A percentile compares a stretch with the other conserved stretches of the same genome.
These are phyloP conservation scores for Drosophila athabasca DNA, from an alignment of 1,140 invertebrate species.

Conservation along the genomic window DNA sequence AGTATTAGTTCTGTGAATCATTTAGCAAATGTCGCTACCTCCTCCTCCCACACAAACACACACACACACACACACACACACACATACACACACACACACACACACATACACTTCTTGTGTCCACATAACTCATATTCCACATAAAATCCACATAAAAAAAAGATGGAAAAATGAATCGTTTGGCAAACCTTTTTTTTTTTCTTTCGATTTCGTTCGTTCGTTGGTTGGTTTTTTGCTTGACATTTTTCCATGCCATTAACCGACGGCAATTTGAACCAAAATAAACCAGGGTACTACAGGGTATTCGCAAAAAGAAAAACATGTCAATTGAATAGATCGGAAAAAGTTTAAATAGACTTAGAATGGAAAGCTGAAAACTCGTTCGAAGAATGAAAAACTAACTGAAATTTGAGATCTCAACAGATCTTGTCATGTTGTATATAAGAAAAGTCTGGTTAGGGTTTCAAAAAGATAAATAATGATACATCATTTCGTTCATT, in stretches of 20 bases:
- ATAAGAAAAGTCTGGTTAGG: no score
- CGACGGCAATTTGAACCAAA: slow-evolving; percentile 53
- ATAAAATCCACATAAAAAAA: neutral
- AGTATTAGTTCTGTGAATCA: slow-evolving; percentile 43
- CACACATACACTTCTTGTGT: neutral
- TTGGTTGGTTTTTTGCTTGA: slow-evolving; percentile 47
- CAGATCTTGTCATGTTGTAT: no score
- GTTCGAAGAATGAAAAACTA: no score
- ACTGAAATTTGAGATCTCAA: no score
- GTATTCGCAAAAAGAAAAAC: no score
- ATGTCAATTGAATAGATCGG: no score
- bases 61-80: slow-evolving; percentile 20
- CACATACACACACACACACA: slow-evolving; percentile 2
- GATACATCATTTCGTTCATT: no score
- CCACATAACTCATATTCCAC: slow-evolving; percentile 39
- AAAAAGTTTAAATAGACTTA: no score
- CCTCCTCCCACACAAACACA: slow-evolving; percentile 25
- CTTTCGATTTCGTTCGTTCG: slow-evolving; percentile 1
- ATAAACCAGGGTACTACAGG: slow-evolving; percentile 41
- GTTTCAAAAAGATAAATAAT: no score
- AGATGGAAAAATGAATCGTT: slow-evolving; percentile 38
- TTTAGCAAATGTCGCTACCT: slow-evolving; percentile 51
- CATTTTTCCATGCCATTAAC: slow-evolving; percentile 76
- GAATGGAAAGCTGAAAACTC: no score
- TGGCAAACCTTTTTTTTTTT: slow-evolving; percentile 43